phyloP scores from a whole-genome alignment of 2,797 vertebrate species.

The Sebastes oblongus region DNA sequence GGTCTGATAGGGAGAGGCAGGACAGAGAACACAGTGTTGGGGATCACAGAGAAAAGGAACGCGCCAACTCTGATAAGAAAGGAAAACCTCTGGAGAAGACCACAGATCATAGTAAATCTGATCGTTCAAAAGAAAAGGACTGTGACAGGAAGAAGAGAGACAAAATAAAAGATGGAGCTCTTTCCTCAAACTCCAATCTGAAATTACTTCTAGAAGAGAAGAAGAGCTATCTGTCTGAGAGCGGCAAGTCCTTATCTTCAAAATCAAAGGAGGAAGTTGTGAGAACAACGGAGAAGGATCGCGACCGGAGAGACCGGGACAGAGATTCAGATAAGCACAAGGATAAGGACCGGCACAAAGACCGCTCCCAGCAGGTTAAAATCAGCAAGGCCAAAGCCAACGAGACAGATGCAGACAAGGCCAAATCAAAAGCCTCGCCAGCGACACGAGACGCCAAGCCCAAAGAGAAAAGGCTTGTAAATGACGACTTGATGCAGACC shows the following conservation, averaged over 20 bases:
- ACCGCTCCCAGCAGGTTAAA: constrained; percentile 88
- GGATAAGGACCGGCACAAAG: constrained; percentile 87
- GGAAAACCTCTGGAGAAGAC: constrained; percentile 88
- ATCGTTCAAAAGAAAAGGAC: constrained; percentile 87
- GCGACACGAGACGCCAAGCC: constrained; percentile 88
- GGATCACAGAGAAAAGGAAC: constrained; percentile 90
- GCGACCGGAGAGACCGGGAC: constrained; percentile 88
- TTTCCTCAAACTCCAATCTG: constrained; percentile 80
- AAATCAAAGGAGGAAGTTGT: constrained; percentile 91
- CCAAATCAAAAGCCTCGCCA: constrained; percentile 86
- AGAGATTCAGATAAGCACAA: constrained; percentile 85
- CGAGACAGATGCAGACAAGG: constrained; percentile 84
- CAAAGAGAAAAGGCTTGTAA: constrained; percentile 96
- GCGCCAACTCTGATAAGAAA: constrained; percentile 87
- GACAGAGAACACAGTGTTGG: constrained; percentile 86
- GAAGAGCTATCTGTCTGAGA: constrained; percentile 83
- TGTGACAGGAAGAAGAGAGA: constrained; percentile 92
- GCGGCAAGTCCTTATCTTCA: constrained; percentile 79
- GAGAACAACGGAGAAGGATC: constrained; percentile 92
- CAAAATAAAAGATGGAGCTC: constrained; percentile 86
- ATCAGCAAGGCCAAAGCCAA: constrained; percentile 82
- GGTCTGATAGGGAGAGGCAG: constrained; percentile 87
- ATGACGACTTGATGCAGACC: constrained; percentile 98
- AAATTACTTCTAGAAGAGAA: constrained; percentile 91
- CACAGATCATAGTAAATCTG: constrained; percentile 85